phyloP scores from a whole-genome alignment of 2,888 invertebrate genomes.

The Ceriagrion tenellum region DNA sequence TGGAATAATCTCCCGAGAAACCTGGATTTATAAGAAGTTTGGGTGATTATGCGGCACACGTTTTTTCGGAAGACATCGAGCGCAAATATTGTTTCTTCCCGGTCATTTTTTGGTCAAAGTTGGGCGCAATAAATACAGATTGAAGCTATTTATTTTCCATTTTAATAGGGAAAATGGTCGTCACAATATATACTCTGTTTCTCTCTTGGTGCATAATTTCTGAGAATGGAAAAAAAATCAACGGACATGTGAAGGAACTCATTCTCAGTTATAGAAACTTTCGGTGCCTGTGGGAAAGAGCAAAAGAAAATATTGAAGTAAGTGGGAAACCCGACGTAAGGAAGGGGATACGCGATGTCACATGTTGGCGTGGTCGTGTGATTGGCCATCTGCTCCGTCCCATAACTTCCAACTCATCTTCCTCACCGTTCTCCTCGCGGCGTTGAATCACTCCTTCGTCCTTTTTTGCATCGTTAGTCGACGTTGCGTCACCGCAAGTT shows the following conservation, averaged over 20 bases:
- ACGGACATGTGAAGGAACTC: background rate
- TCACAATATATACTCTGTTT: too few relatives aligned
- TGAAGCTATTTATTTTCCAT: too few relatives aligned
- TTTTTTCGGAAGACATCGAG: too few relatives aligned
- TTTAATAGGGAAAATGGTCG: too few relatives aligned
- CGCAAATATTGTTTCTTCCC: too few relatives aligned
- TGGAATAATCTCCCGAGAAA: too few relatives aligned
- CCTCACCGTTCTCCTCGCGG: background rate
- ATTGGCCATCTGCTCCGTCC: background rate
- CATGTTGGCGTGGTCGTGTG: background rate
- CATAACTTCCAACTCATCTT: background rate
- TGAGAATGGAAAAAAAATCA: too few relatives aligned
- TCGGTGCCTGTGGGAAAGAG: background rate
- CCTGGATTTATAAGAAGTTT: too few relatives aligned
- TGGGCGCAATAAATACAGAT: too few relatives aligned
- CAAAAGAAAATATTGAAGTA: background rate
- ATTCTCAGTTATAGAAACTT: background rate
- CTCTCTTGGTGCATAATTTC: too few relatives aligned
- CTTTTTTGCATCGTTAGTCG: conserved; percentile 19
- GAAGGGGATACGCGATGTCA: background rate
- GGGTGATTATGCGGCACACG: too few relatives aligned
- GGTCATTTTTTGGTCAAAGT: too few relatives aligned
- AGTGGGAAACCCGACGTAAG: background rate
- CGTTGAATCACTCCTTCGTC: background rate
- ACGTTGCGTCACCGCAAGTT: background rate